Conservation (phyloP, 2,888 invertebrate species). For the Drosophila antonietae region DNA sequence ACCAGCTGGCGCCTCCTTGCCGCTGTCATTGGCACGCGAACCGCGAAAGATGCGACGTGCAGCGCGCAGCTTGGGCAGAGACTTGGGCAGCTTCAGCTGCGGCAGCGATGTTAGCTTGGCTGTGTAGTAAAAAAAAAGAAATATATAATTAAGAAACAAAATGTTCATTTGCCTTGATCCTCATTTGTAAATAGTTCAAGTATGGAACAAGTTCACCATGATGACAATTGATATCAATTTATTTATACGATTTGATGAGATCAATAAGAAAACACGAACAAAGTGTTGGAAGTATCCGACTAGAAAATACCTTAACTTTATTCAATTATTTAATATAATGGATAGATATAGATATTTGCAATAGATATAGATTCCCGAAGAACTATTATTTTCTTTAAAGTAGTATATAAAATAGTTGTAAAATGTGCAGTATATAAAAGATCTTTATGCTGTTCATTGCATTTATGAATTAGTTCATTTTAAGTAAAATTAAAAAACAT, state of each 20-base stretch:
- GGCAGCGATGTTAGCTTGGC: constrained; percentile 78
- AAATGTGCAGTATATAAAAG: too few species aligned
- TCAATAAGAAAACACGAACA: neutral
- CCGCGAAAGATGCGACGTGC: constrained; percentile 78
- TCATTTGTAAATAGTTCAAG: neutral
- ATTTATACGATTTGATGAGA: neutral
- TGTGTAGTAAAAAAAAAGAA: constrained; percentile 23
- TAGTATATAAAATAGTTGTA: too few species aligned
- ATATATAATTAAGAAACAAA: neutral
- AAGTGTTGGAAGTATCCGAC: neutral
- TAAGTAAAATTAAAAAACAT: too few species aligned
- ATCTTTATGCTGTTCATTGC: too few species aligned
- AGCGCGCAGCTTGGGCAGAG: constrained; percentile 81
- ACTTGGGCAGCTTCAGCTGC: constrained; percentile 82
- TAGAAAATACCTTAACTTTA: too few species aligned
- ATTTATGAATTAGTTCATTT: too few species aligned
- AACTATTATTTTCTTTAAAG: too few species aligned
- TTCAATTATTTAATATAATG: too few species aligned
- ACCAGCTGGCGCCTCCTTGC: constrained; percentile 3
- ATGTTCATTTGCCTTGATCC: neutral
- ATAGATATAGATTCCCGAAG: too few species aligned
- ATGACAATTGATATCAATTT: neutral
- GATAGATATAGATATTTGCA: too few species aligned
- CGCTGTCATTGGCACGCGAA: constrained; percentile 67
- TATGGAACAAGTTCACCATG: neutral